These are phyloP conservation scores for Pammene aurita DNA, from an alignment of 2,888 invertebrate species.

Conservation along the genomic window DNA sequence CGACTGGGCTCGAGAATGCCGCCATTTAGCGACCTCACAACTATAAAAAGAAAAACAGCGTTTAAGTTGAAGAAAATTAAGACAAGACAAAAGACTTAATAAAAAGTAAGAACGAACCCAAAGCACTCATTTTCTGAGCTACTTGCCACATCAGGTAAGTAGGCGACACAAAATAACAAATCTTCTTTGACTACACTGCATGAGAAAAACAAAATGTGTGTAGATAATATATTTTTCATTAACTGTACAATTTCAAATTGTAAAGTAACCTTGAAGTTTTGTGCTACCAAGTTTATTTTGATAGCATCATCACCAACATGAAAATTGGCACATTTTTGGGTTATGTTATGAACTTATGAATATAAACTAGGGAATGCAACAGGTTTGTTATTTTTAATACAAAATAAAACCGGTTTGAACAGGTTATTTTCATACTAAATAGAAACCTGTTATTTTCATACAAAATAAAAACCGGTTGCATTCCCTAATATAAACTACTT, in stretches of 20 bases:
- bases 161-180: background rate
- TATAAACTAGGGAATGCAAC: too few species aligned
- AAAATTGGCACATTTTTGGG: background rate
- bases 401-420: too few species aligned
- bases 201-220: conserved; percentile 4
- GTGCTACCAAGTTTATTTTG: background rate
- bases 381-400: too few species aligned
- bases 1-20: too few species aligned
- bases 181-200: conserved; percentile 14
- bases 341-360: too few species aligned
- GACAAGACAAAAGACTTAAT: background rate
- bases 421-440: too few species aligned
- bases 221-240: conserved; percentile 1
- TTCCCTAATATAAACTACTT: conserved; percentile 44
- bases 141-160: background rate
- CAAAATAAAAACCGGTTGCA: too few species aligned
- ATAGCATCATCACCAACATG: background rate
- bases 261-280: background rate
- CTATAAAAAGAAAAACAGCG: background rate
- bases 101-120: background rate
- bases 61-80: background rate
- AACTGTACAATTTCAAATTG: background rate
- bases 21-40: too few species aligned
- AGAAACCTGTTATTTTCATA: too few species aligned
- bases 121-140: conserved; percentile 3